Evolutionary conservation across 2,797 vertebrate species (phyloP), one percentile per base, ranked within the genome.

Genomic region (Tragelaphus eurycerus): DNA sequence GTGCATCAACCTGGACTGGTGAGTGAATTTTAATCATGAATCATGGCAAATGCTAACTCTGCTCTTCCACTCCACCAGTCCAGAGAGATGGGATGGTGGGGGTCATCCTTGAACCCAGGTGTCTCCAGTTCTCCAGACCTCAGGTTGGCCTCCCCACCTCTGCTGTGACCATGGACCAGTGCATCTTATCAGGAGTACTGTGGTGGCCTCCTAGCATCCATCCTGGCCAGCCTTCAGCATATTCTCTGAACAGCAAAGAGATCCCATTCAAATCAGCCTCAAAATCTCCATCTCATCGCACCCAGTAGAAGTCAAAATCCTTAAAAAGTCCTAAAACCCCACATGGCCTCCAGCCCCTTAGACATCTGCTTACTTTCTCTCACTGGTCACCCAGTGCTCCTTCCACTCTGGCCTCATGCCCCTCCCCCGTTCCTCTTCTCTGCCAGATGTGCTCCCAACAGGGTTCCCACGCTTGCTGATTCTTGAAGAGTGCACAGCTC

Each of bases 361-460:
- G 9, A 19, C 4, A 1, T 29, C 21, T 55, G 10, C 21, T 64
- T 6, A 29, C n/a, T 82, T 74, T 60, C 78, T 88, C 13, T 15
- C 38, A 9, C n/a, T 46, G 25, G 11, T 48, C 1, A 0, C 4
- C 19, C 71, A 7, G 29, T 8, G n/a, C 25, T 17, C 25, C 43
- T n/a, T 67, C 2, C 14, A 6, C 23, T 43, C 57, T 1, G 27
- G 50, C 19, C 19, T n/a, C 43, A 16, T 0, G 6, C 1, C 7
- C 21, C 48, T 21, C 16, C 6, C 2, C 15, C 0, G 0, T 29
- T 64, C 34, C 34, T 62, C 62, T 14, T 43, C n/a, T 81, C n/a
- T 54, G 19, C 38, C 86, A 64, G 31, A 13, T 0, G 1, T 78
- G 14, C 25, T 67, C n/a, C 27, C 25, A 14, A 10, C 57, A 79